phyloP scores from a whole-genome alignment of 1,140 invertebrate genomes.

The Harpegnathos saltator region DNA sequence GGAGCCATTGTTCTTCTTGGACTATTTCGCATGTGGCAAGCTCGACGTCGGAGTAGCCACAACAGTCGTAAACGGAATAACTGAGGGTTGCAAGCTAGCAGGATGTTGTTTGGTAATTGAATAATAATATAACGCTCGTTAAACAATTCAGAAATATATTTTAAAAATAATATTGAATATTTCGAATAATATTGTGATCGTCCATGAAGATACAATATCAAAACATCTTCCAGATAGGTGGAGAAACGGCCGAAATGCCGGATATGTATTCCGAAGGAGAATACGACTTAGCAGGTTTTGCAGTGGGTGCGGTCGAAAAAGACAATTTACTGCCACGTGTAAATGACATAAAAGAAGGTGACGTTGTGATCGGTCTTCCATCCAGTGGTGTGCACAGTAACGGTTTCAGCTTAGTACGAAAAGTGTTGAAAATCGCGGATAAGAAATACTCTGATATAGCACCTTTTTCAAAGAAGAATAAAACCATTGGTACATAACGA shows the following conservation, averaged over 20 bases:
- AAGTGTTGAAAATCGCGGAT: constrained; percentile 90
- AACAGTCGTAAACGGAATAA: constrained; percentile 93
- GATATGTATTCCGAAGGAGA: constrained; percentile 95
- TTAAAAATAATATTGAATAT: not conserved
- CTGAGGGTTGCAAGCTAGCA: constrained; percentile 93
- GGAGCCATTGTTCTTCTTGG: constrained; percentile 97
- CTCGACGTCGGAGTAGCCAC: constrained; percentile 92
- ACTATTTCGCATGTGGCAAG: constrained; percentile 97
- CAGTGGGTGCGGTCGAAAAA: constrained; percentile 95
- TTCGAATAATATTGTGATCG: not conserved
- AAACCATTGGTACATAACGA: constrained; percentile 86
- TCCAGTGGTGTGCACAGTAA: constrained; percentile 98
- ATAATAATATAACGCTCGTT: not conserved
- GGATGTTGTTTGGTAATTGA: constrained; percentile 95
- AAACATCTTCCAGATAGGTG: constrained; percentile 87
- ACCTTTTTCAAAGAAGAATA: constrained; percentile 90
- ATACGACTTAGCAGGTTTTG: constrained; percentile 98
- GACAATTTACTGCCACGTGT: constrained; percentile 90
- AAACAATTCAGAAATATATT: constrained; percentile 14
- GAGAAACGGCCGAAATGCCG: constrained; percentile 98
- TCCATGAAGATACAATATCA: not conserved
- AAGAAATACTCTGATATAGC: constrained; percentile 89
- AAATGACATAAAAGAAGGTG: constrained; percentile 90
- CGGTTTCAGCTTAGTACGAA: constrained; percentile 97
- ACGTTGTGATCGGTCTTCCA: constrained; percentile 94